Base-by-base conservation (phyloP, 2,888 invertebrate species). In the Aleiodes testaceus region DNA sequence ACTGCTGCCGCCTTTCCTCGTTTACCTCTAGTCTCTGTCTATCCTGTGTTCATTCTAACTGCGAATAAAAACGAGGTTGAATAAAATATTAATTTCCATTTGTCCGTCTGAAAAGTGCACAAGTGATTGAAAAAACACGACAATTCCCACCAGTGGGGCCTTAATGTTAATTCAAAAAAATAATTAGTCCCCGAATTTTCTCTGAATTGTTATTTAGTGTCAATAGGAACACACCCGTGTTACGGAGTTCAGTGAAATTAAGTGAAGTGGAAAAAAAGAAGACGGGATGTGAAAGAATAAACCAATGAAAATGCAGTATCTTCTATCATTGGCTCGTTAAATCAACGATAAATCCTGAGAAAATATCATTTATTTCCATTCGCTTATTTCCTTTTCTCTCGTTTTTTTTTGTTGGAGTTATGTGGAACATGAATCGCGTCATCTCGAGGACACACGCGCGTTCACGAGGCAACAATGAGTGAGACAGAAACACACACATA, bases 381-480 rank as follows among this genome's bases (percentile, higher is more conserved):
- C 3, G 26, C 3, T 2, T 26, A 3, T 26, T 5, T 26, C 3
- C 5, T 14, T 45, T 49, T 72, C 63, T 69, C 42, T 69, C 47
- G 11, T 42, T 44, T 52, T 42, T 49, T 59, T 18, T 30, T 50
- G 73, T 70, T 70, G 66, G 44, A 44, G 26, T 16, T 44, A 66
- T 61, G 50, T 36, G 52, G 61, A 50, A 42, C 49, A 14, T 53
- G 36, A 49, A 66, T 70, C 74, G 74, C 76, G 75, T 75, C 75
- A 71, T 72, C 66, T 71, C 71, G 67, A 73, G 74, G 72, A 75
- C 73, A 74, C 77, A 74, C 77, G 74, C 73, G 73, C 73, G 64
- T 64, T 70, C 67, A 72, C 69, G 72, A 73, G 71, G 70, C 70
- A 72, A 74, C 72, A 64, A 73, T 69, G 59, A 72, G 73, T 67